phyloP scores from a whole-genome alignment of 2,888 invertebrate species.

The Brachyptera risi region DNA sequence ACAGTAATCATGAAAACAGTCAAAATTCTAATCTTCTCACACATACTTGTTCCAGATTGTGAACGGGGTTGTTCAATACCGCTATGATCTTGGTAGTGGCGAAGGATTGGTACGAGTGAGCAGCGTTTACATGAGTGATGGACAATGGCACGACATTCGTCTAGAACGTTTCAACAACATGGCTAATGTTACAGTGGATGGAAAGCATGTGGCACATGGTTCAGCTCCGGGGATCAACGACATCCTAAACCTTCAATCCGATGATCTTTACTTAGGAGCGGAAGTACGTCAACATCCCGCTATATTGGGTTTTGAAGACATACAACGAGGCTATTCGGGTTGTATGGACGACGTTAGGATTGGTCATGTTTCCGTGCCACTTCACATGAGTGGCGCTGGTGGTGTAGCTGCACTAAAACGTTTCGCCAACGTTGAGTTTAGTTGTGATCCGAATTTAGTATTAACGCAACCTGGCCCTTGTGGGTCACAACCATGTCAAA shows the following conservation, averaged over 20 bases:
- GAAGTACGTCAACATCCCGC: constrained; percentile 66
- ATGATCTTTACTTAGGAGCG: constrained; percentile 80
- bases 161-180: constrained; percentile 78
- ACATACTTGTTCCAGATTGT: constrained; percentile 51
- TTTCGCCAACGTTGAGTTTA: constrained; percentile 67
- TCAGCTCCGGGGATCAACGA: constrained; percentile 77
- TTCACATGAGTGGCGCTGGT: constrained; percentile 63
- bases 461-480: constrained; percentile 62
- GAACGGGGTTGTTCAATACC: constrained; percentile 82
- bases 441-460: constrained; percentile 57
- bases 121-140: constrained; percentile 74
- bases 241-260: constrained; percentile 78
- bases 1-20: too few relatives aligned
- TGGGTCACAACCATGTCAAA: constrained; percentile 73
- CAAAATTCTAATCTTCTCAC: background rate
- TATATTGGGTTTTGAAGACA: constrained; percentile 64
- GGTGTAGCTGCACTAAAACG: constrained; percentile 60
- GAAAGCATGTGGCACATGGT: constrained; percentile 65
- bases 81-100: constrained; percentile 90
- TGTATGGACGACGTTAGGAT: constrained; percentile 86
- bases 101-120: constrained; percentile 77
- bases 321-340: constrained; percentile 82
- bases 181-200: constrained; percentile 74
- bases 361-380: constrained; percentile 68
- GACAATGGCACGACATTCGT: constrained; percentile 76